Evolutionary conservation across 1,140 invertebrate species (phyloP).

Genomic region (Drosophila trapezifrons): DNA sequence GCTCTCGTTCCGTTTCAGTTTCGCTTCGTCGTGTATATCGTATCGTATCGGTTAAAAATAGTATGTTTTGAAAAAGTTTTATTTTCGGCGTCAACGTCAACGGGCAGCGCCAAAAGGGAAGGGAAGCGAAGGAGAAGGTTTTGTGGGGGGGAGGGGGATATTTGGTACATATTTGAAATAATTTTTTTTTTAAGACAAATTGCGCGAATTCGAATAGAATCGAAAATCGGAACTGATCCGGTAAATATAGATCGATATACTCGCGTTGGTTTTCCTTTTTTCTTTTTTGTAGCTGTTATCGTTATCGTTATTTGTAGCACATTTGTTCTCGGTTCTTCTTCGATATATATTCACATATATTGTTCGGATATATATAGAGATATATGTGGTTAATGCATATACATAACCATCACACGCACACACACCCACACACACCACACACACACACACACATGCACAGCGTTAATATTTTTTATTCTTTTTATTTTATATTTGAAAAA

Average conservation of each 20-base stretch:
- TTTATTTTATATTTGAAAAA: slow-evolving; percentile 45
- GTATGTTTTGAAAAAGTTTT: slow-evolving; percentile 80
- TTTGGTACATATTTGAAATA: slow-evolving; percentile 74
- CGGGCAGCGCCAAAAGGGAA: slow-evolving; percentile 21
- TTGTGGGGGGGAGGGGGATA: slow-evolving; percentile 35
- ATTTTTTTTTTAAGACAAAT: slow-evolving; percentile 51
- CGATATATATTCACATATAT: slow-evolving; percentile 38
- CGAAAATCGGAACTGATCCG: slow-evolving; percentile 46
- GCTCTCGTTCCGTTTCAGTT: slow-evolving; percentile 54
- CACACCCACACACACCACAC: slow-evolving; percentile 62
- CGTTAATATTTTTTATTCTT: slow-evolving; percentile 41
- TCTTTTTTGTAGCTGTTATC: slow-evolving; percentile 2
- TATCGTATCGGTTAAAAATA: slow-evolving; percentile 80
- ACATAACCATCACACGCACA: slow-evolving; percentile 59
- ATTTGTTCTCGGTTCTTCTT: slow-evolving; percentile 25
- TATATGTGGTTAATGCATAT: slow-evolving; percentile 44
- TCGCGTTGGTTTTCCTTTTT: slow-evolving; percentile 16
- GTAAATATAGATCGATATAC: slow-evolving; percentile 45
- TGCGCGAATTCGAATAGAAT: slow-evolving; percentile 27
- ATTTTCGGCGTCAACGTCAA: slow-evolving; percentile 82
- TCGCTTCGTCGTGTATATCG: slow-evolving; percentile 54
- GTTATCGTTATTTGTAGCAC: slow-evolving; percentile 24
- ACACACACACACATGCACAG: slow-evolving; percentile 54
- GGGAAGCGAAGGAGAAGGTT: slow-evolving; percentile 3
- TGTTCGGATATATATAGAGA: slow-evolving; percentile 30